Conservation (phyloP, 2,888 invertebrate genomes). For the Mallateleia sp. region DNA sequence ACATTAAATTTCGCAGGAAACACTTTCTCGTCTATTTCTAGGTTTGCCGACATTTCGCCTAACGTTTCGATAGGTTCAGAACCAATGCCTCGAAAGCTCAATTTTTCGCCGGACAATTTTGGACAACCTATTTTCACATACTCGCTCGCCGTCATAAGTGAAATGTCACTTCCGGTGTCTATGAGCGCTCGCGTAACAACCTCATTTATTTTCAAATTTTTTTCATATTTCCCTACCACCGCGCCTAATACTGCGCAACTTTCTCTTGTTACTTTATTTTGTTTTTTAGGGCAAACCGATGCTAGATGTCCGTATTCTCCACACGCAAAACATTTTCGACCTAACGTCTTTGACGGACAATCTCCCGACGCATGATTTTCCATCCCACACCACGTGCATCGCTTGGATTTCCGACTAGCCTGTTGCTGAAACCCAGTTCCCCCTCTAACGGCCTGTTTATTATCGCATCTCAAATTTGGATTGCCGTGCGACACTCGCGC, state of each 20-base stretch:
- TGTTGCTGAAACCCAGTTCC: background rate
- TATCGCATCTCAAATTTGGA: background rate
- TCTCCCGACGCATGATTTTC: background rate
- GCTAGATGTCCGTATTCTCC: background rate
- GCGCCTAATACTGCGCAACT: background rate
- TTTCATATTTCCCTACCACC: background rate
- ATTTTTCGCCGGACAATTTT: background rate
- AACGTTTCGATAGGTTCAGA: constrained; percentile 38
- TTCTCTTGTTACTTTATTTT: background rate
- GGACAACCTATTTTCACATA: constrained; percentile 59
- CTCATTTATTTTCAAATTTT: background rate
- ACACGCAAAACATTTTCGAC: constrained; percentile 15
- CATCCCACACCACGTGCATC: constrained; percentile 4
- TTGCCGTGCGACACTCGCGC: background rate
- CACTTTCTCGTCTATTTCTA: constrained; percentile 42
- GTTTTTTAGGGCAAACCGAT: background rate
- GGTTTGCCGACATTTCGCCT: constrained; percentile 34
- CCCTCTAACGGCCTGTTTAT: background rate
- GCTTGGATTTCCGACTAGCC: background rate
- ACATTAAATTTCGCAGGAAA: constrained; percentile 56
- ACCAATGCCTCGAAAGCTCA: constrained; percentile 52
- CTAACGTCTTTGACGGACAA: constrained; percentile 16
- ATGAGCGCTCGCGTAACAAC: constrained; percentile 7
- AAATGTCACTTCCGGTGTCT: constrained; percentile 64
- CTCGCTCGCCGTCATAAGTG: constrained; percentile 35